Evolutionary conservation across 2,888 invertebrate species (phyloP), one percentile per base, ranked within the genome.

Genomic region (Lordiphosa andalusiaca): DNA sequence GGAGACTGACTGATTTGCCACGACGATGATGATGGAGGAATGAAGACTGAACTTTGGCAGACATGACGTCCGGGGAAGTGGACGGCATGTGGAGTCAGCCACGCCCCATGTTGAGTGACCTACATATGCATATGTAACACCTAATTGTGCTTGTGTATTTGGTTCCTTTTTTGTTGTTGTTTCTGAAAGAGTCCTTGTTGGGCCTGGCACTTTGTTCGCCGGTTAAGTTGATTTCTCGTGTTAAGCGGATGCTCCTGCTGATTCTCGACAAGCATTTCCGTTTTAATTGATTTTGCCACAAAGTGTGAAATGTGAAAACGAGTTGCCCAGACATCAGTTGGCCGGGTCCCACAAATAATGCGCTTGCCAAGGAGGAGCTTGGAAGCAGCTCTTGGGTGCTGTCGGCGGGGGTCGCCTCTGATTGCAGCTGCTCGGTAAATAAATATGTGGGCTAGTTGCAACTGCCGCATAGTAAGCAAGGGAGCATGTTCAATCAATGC

Each of bases 241-340:
- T 69, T 73, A 70, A 70, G 51, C 78, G 74, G 82, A 69, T 71
- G 69, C 67, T 56, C 41, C n/a, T 36, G 46, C 51, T 56, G 67
- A 53, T 60, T 46, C 54, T 71, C 66, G 62, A 71, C 76, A 76
- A 71, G 78, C 81, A 76, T 85, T 82, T 85, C 82, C 85, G 84
- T 71, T 73, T 86, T 85, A 86, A 85, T 85, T 86, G 85, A 85
- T 85, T 86, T 84, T 78, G 62, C 85, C 82, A 73, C 81, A 78
- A 82, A 86, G 81, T 82, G 71, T 84, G 72, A 80, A 85, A 83
- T 77, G 75, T 84, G 72, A 73, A 73, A 72, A 71, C 73, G 67
- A 70, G 76, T 48, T 72, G 53, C 40, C 53, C 19, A n/a, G 33
- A 16, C 53, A 49, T 19, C 30, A 10, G 36, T 9, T 47, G 23